phyloP scores from a whole-genome alignment of 2,797 vertebrate genomes.

The Pipistrellus kuhlii region DNA sequence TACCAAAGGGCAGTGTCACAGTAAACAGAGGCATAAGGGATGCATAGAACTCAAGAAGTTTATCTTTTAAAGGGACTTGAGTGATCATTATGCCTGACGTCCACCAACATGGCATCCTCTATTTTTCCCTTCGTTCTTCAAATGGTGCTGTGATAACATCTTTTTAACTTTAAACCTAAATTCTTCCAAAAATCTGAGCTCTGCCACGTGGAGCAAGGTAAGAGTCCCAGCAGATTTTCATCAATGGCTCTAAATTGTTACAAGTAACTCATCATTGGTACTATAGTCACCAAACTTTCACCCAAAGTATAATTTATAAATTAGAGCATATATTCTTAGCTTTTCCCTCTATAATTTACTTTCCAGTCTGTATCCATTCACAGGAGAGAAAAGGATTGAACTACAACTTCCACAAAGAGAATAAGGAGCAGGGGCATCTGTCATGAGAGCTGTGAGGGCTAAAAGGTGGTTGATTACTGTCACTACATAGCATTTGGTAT shows the following conservation, averaged over 20 bases:
- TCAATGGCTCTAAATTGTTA: not conserved
- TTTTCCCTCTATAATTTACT: constrained; percentile 30
- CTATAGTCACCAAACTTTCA: not conserved
- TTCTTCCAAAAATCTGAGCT: not conserved
- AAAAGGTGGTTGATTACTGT: not conserved
- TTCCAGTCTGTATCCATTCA: not conserved
- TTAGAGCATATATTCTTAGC: not conserved
- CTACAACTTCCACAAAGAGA: not conserved
- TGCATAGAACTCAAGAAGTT: not conserved
- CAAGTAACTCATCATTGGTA: not conserved
- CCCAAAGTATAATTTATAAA: not conserved
- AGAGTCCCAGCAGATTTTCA: not conserved
- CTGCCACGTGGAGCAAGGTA: not conserved
- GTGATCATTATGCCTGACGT: not conserved
- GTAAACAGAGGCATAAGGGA: not conserved
- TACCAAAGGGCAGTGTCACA: not conserved
- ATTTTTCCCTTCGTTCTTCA: not conserved
- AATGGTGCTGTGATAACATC: not conserved
- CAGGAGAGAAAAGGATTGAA: not conserved
- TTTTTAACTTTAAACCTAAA: not conserved
- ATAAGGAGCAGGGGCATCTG: not conserved
- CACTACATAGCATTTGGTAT: not conserved
- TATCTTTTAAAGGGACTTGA: not conserved
- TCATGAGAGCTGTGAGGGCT: not conserved
- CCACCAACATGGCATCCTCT: not conserved